phyloP scores from a whole-genome alignment of 2,113 vertebrate species.

The Lates calcarifer region DNA sequence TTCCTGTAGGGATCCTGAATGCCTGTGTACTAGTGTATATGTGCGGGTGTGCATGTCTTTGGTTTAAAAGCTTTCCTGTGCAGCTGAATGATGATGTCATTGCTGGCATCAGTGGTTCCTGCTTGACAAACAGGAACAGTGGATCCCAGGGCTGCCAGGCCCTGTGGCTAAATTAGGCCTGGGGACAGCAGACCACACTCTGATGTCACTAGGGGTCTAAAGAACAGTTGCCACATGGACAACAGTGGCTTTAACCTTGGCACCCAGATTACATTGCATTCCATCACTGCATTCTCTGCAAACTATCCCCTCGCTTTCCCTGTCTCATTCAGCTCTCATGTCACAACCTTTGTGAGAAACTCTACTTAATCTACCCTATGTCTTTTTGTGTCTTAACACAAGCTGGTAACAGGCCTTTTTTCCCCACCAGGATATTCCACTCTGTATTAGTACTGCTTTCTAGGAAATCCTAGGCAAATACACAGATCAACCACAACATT shows the following conservation, averaged over 20 bases:
- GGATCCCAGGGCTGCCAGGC: conserved; percentile 52
- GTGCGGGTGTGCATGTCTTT: conserved; percentile 39
- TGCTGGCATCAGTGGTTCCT: conserved; percentile 57
- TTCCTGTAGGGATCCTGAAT: conserved; percentile 44
- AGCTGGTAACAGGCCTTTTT: background rate
- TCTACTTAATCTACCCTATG: background rate
- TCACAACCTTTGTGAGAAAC: background rate
- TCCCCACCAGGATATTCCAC: background rate
- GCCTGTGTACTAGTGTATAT: background rate
- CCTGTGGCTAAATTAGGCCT: conserved; percentile 67
- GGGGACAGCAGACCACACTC: conserved; percentile 54
- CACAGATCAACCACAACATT: background rate
- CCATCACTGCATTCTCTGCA: conserved; percentile 25
- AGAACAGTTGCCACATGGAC: conserved; percentile 77
- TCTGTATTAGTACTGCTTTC: background rate
- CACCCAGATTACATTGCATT: conserved; percentile 59
- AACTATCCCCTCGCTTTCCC: conserved; percentile 26
- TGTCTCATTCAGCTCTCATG: conserved; percentile 3
- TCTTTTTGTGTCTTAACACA: background rate
- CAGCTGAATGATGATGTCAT: conserved; percentile 67
- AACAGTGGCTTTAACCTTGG: conserved; percentile 79
- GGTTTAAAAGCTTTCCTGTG: conserved; percentile 69
- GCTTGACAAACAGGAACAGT: conserved; percentile 77
- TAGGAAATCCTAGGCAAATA: conserved; percentile 4
- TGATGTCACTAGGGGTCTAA: conserved; percentile 73